A percentile compares a stretch with the other conserved stretches of the same genome.
Conservation (phyloP, 2,888 invertebrate genomes). For the Lottia scabra region DNA sequence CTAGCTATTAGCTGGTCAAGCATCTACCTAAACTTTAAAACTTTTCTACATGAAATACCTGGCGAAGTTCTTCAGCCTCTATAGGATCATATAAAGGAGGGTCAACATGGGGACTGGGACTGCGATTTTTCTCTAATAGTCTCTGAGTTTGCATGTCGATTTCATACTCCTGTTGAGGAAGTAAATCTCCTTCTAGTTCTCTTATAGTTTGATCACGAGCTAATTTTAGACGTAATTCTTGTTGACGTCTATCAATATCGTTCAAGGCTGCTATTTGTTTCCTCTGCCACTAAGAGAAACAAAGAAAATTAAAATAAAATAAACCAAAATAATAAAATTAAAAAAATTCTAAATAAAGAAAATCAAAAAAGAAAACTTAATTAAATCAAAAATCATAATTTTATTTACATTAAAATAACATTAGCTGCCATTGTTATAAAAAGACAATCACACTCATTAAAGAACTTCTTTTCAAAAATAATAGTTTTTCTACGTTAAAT, state of each 20-base stretch:
- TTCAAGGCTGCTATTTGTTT: conserved; percentile 5
- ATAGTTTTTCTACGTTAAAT: too few relatives aligned
- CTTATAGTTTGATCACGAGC: background rate
- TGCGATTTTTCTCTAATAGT: background rate
- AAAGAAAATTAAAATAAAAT: background rate
- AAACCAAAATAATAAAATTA: too few relatives aligned
- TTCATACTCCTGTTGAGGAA: background rate
- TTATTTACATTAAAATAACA: too few relatives aligned
- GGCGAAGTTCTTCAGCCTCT: background rate
- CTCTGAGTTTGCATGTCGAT: too few relatives aligned
- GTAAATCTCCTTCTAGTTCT: background rate
- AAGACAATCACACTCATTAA: too few relatives aligned
- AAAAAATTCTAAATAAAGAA: too few relatives aligned
- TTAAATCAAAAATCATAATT: too few relatives aligned
- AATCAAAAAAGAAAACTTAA: too few relatives aligned
- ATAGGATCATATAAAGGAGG: background rate
- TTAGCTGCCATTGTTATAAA: too few relatives aligned
- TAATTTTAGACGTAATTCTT: conserved; percentile 5
- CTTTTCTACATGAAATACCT: background rate
- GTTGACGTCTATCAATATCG: conserved; percentile 7
- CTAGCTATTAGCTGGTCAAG: too few relatives aligned
- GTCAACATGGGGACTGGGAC: background rate
- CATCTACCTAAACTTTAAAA: too few relatives aligned
- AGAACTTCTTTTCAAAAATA: too few relatives aligned
- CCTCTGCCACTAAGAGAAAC: background rate